These are phyloP conservation scores for Leucophora obtusa DNA, from an alignment of 2,888 invertebrate genomes.

Conservation along the genomic window DNA sequence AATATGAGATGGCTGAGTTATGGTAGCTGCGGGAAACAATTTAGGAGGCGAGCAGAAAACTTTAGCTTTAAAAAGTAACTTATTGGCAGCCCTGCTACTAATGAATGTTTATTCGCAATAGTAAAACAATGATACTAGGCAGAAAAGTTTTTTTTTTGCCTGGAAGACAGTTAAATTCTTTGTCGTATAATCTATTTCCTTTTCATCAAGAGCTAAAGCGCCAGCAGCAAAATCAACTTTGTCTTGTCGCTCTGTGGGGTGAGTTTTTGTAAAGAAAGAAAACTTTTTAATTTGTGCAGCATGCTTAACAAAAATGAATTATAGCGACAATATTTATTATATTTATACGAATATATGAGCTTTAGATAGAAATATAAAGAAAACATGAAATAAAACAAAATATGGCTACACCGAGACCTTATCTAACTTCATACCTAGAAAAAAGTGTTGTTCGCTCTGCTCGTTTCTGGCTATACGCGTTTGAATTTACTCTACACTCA, in stretches of 20 bases:
- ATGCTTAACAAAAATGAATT: slow-evolving; percentile 45
- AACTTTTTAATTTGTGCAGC: slow-evolving; percentile 57
- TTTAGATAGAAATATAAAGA: not conserved
- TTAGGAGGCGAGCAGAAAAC: too few species aligned
- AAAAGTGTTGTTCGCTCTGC: too few species aligned
- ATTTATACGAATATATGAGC: not conserved
- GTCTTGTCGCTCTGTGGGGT: not conserved
- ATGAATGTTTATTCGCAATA: not conserved
- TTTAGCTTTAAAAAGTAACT: too few species aligned
- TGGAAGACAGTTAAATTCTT: slow-evolving; percentile 35
- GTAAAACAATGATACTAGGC: not conserved
- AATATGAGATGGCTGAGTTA: too few species aligned
- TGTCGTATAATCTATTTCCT: not conserved
- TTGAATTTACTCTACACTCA: too few species aligned
- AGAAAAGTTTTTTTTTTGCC: not conserved
- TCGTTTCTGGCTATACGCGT: too few species aligned
- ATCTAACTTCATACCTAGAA: too few species aligned
- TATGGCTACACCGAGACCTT: not conserved
- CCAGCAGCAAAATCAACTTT: not conserved
- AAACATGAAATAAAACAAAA: not conserved
- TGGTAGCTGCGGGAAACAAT: too few species aligned
- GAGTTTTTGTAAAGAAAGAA: slow-evolving; percentile 4
- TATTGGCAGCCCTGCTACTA: too few species aligned
- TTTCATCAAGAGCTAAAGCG: not conserved
- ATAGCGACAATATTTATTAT: slow-evolving; percentile 41